Conservation (phyloP, 2,888 invertebrate species). For the Melanotus villosus region DNA sequence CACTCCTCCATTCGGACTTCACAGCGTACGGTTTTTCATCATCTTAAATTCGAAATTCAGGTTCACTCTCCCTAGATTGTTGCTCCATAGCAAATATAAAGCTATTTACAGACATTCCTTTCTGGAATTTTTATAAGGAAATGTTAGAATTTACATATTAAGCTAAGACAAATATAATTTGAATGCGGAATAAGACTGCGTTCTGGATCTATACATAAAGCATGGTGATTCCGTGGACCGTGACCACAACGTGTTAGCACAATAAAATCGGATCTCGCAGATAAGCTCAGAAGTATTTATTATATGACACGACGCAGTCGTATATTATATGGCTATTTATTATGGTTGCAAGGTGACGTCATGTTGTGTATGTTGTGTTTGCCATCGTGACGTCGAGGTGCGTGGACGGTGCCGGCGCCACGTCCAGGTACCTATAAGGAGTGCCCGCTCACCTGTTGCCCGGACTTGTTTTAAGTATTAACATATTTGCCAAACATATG, state of each 20-base stretch:
- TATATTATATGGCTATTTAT: conserved; percentile 46
- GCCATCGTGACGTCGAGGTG: conserved; percentile 53
- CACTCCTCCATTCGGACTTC: conserved; percentile 58
- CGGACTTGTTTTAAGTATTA: conserved; percentile 54
- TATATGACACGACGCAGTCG: conserved; percentile 41
- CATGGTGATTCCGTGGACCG: conserved; percentile 40
- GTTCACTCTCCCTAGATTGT: conserved; percentile 54
- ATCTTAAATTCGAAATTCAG: conserved; percentile 52
- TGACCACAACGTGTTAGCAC: conserved; percentile 46
- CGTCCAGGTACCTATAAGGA: conserved; percentile 60
- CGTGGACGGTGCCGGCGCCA: conserved; percentile 62
- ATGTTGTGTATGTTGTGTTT: conserved; percentile 41
- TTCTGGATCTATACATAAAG: conserved; percentile 29
- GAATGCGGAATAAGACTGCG: conserved; percentile 25
- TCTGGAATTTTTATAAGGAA: conserved; percentile 24
- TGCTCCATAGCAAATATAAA: conserved; percentile 15
- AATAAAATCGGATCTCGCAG: conserved; percentile 45
- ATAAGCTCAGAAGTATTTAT: conserved; percentile 40
- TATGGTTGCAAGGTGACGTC: conserved; percentile 47
- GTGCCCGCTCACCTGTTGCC: conserved; percentile 59
- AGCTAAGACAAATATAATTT: conserved; percentile 9
- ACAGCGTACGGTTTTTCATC: conserved; percentile 54
- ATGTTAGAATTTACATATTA: conserved; percentile 27
- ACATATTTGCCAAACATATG: conserved; percentile 46
- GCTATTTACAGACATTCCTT: conserved; percentile 30